Evolutionary conservation across 2,797 vertebrate genomes (phyloP).

Genomic region (Pseudochirops corinnae): DNA sequence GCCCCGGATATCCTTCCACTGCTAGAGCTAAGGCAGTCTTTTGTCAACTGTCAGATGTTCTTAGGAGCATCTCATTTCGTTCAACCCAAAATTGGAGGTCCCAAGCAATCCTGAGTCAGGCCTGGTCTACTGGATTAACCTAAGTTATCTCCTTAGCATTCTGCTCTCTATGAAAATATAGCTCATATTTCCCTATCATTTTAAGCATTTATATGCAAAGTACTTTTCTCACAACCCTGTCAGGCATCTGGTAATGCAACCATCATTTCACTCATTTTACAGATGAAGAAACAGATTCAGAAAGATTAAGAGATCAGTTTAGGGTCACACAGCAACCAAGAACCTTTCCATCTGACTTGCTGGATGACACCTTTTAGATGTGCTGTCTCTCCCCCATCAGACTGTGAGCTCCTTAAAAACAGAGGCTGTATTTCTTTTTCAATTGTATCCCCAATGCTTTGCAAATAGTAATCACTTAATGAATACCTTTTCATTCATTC

Average conservation of each 20-base stretch:
- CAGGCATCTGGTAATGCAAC: not conserved
- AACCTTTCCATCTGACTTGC: not conserved
- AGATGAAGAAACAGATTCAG: not conserved
- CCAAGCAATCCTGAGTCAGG: not conserved
- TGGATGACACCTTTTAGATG: not conserved
- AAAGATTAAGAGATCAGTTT: not conserved
- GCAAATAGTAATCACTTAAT: not conserved
- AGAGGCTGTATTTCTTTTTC: not conserved
- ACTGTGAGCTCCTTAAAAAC: not conserved
- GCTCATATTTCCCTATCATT: not conserved
- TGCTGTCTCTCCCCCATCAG: not conserved
- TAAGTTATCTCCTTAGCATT: not conserved
- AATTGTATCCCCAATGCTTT: not conserved
- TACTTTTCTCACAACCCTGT: not conserved
- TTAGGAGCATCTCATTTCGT: not conserved
- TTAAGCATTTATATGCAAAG: not conserved
- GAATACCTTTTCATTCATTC: not conserved
- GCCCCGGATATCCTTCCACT: not conserved
- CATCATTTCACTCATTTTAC: not conserved
- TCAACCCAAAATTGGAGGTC: not conserved
- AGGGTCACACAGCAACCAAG: not conserved
- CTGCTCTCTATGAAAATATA: not conserved
- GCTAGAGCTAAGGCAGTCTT: not conserved
- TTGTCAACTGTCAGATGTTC: not conserved
- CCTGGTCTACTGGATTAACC: not conserved